phyloP scores from a whole-genome alignment of 2,888 invertebrate genomes.

The Drosophila greeni region DNA sequence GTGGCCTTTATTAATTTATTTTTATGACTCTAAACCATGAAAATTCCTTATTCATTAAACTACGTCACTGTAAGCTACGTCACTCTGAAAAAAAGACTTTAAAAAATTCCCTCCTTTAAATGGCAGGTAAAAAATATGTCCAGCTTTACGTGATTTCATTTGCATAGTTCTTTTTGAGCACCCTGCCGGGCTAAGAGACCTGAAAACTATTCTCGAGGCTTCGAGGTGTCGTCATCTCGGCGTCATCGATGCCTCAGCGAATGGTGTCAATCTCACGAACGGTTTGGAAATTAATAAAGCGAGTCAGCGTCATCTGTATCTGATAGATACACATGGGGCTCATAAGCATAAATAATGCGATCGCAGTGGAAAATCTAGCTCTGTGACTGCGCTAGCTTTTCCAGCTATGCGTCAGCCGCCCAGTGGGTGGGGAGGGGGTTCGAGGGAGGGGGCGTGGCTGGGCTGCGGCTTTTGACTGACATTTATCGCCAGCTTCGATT shows the following conservation, averaged over 20 bases:
- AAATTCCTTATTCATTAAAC: background rate
- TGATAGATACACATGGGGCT: slow-evolving; percentile 68
- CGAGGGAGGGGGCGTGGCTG: slow-evolving; percentile 49
- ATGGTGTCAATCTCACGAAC: slow-evolving; percentile 63
- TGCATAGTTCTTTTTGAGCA: slow-evolving; percentile 35
- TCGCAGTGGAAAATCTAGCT: slow-evolving; percentile 66
- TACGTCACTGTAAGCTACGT: background rate
- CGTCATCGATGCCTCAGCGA: slow-evolving; percentile 55
- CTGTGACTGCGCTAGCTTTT: slow-evolving; percentile 54
- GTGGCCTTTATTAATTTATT: background rate
- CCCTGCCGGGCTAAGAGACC: slow-evolving; percentile 16
- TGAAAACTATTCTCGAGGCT: slow-evolving; percentile 23
- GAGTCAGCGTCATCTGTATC: slow-evolving; percentile 56
- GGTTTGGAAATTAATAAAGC: slow-evolving; percentile 54
- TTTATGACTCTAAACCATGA: background rate
- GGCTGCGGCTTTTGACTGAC: slow-evolving; percentile 62
- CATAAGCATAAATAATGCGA: slow-evolving; percentile 72
- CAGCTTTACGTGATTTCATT: slow-evolving; percentile 23
- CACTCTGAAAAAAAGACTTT: background rate
- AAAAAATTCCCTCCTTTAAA: slow-evolving; percentile 8
- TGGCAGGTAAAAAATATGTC: background rate
- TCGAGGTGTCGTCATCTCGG: slow-evolving; percentile 35
- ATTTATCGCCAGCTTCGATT: slow-evolving; percentile 67
- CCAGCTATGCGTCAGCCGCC: slow-evolving; percentile 46
- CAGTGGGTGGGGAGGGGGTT: background rate